Percentiles rank a stretch among this genome's conserved stretches.
These are phyloP conservation scores for Plutomurus gul DNA, from an alignment of 1,140 invertebrate genomes.

Conservation along the genomic window DNA sequence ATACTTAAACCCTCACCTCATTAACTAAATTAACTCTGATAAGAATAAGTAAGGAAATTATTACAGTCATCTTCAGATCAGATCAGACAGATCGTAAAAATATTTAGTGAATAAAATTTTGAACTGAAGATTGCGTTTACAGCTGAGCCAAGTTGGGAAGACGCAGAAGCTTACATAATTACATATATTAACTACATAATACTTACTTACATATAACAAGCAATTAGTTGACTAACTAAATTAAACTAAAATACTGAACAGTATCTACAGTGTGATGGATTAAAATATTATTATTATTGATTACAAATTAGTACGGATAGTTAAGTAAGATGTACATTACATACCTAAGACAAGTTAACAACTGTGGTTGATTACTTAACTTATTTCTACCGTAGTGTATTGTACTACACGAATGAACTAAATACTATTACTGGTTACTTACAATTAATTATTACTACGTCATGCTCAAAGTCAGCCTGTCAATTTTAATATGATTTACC, in stretches of 20 bases:
- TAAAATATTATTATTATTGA: conserved; percentile 17
- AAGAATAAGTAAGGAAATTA: neutral
- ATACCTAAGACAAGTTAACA: neutral
- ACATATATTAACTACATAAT: conserved; percentile 26
- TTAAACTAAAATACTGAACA: conserved; percentile 12
- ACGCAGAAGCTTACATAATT: conserved; percentile 26
- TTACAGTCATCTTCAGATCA: conserved; percentile 26
- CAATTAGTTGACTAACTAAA: conserved; percentile 26
- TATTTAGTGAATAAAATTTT: conserved; percentile 28
- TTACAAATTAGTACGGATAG: neutral
- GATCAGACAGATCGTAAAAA: conserved; percentile 29
- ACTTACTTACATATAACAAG: conserved; percentile 1
- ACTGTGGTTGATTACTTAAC: neutral
- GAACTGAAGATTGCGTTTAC: conserved; percentile 26
- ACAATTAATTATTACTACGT: conserved; percentile 1
- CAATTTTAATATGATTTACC: neutral
- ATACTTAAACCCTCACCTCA: conserved; percentile 10
- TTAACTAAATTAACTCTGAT: conserved; percentile 11
- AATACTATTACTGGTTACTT: neutral
- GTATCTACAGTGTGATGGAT: conserved; percentile 28
- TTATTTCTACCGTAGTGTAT: neutral
- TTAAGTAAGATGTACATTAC: neutral
- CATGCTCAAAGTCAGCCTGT: conserved; percentile 23
- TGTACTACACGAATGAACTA: conserved; percentile 1
- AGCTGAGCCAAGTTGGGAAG: conserved; percentile 27